Conservation (phyloP, 2,888 invertebrate species). For the Oscheius sp. region DNA sequence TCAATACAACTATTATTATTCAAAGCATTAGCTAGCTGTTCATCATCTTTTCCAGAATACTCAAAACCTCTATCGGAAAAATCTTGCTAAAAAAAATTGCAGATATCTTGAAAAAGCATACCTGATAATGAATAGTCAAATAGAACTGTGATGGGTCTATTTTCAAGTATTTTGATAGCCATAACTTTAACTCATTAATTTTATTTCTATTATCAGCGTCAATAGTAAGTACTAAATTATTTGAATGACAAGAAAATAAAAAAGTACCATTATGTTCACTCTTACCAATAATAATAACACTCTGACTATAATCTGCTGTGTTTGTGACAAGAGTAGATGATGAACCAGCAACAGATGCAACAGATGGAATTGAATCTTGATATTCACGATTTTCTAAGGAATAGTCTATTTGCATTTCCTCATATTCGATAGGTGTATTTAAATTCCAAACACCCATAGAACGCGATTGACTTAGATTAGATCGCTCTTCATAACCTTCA, state of each 20-base stretch:
- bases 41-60: constrained; percentile 4
- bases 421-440: not conserved
- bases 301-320: not conserved
- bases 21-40: not conserved
- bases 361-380: too few species aligned
- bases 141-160: constrained; percentile 45
- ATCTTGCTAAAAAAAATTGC: constrained; percentile 20
- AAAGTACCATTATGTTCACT: not conserved
- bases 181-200: constrained; percentile 46
- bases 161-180: constrained; percentile 41
- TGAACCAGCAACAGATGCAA: too few species aligned
- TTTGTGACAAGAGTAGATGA: constrained; percentile 2
- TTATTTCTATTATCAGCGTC: constrained; percentile 46
- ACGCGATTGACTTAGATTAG: not conserved
- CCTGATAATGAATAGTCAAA: constrained; percentile 37
- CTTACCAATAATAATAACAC: not conserved
- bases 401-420: not conserved
- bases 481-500: constrained; percentile 10
- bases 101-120: not conserved
- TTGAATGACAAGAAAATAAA: not conserved
- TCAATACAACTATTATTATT: constrained; percentile 2
- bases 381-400: too few species aligned
- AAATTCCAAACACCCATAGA: not conserved
- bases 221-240: constrained; percentile 34
- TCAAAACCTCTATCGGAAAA: constrained; percentile 34